phyloP scores from a whole-genome alignment of 2,888 invertebrate species.

The Matsumyia berberina region DNA sequence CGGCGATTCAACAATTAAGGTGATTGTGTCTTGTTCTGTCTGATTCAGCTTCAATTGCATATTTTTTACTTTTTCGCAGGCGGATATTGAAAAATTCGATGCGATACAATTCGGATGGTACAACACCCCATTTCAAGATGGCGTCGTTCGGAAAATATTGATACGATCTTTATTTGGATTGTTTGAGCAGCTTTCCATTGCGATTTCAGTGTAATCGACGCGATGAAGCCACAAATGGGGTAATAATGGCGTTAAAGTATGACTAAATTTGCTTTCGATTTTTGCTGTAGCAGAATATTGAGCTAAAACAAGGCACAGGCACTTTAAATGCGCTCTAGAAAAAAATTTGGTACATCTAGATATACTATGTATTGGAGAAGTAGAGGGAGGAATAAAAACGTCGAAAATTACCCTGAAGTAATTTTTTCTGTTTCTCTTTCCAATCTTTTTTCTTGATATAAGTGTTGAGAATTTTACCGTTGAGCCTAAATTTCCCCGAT shows the following conservation, averaged over 20 bases:
- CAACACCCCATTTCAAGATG: constrained; percentile 75
- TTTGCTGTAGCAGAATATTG: constrained; percentile 69
- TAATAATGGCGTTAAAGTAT: constrained; percentile 43
- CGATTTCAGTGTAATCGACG: constrained; percentile 77
- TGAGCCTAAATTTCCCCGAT: constrained; percentile 65
- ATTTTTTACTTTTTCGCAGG: constrained; percentile 53
- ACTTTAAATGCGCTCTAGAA: constrained; percentile 73
- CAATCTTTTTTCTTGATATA: constrained; percentile 61
- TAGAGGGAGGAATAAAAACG: constrained; percentile 72
- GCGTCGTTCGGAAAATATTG: constrained; percentile 66
- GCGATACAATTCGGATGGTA: constrained; percentile 58
- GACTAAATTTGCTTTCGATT: constrained; percentile 46
- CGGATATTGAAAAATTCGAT: constrained; percentile 60
- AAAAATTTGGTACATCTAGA: constrained; percentile 37
- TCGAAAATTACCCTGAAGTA: constrained; percentile 72
- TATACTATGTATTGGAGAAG: constrained; percentile 55
- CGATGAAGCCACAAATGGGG: constrained; percentile 71
- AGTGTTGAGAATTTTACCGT: constrained; percentile 71
- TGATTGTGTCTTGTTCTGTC: constrained; percentile 76
- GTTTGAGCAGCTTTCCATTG: constrained; percentile 70
- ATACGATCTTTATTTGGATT: constrained; percentile 8
- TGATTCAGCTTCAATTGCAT: constrained; percentile 69
- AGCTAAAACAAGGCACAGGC: constrained; percentile 76
- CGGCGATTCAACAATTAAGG: constrained; percentile 73
- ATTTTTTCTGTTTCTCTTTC: constrained; percentile 68